Base-by-base conservation (phyloP, 2,888 invertebrate genomes). In the Chymomyza caudatula region DNA sequence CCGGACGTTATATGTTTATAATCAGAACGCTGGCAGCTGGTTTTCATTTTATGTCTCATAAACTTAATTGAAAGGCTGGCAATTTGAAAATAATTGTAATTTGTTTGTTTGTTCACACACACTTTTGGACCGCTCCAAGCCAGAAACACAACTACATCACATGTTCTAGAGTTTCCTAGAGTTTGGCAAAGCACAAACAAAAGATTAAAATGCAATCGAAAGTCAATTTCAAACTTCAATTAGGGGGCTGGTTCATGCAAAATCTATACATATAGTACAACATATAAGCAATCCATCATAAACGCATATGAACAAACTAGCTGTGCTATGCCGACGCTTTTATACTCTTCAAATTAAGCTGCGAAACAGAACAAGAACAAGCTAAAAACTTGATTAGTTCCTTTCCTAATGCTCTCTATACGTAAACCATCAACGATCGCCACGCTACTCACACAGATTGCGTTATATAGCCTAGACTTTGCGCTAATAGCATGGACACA, bases 141-240 rank as follows among this genome's bases (percentile, higher is more conserved):
- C 22, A 13, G 2, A 37, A 37, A 37, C 2, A 11, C 29, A 52
- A 6, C 52, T 23, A 23, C n/a, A 19, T 43, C 42, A 42, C 42
- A 13, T 42, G 37, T n/a, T n/a, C 43, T 20, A 19, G 43, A 8
- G 11, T 56, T 25, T 42, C 3, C n/a, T 43, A 11, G 44, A 17
- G 13, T 37, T 8, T 56, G 42, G 42, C 52, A 51, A 53, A 54
- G 47, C 11, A 17, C n/a, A 22, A 19, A 20, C 44, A 23, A 20
- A 15, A 69, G 68, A 63, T 63, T 68, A 62, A 62, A 73, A 73
- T 60, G 65, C 69, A 73, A 73, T 73, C 59, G 62, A 57, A 71
- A 69, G 23, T 17, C n/a, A 23, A 20, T 29, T 6, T 29, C 11
- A 6, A 29, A 11, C 29, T 29, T 11, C 2, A 29, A 37, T 37